Percentiles rank a stretch among this genome's conserved stretches.
Evolutionary conservation across 1,140 invertebrate genomes (phyloP).

Genomic region (Dermatophagoides farinae): DNA sequence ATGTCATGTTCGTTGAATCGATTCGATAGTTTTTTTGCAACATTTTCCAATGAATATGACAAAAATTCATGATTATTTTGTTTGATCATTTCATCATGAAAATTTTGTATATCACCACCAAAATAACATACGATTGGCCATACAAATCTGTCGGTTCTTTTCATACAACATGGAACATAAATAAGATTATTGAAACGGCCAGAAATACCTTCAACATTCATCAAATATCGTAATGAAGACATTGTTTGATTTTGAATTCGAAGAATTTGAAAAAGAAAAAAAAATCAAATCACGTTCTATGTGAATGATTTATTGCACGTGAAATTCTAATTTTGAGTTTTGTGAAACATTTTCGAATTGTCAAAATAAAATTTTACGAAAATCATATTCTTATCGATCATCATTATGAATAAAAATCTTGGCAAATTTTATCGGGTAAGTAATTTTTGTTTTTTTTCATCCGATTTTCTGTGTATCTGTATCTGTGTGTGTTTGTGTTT

Average conservation of each 20-base stretch:
- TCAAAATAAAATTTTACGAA: neutral
- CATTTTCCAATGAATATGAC: slow-evolving; percentile 36
- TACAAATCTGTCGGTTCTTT: neutral
- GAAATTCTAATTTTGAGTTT: too few relatives aligned
- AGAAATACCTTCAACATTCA: neutral
- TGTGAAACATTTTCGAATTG: neutral
- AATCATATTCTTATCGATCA: neutral
- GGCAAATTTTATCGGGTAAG: slow-evolving; percentile 3
- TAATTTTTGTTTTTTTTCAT: neutral
- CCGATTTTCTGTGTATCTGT: neutral
- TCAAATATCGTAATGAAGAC: neutral
- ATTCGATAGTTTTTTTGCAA: slow-evolving; percentile 38
- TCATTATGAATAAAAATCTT: neutral
- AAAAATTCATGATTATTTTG: neutral
- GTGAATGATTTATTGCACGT: too few relatives aligned
- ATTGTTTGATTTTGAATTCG: neutral
- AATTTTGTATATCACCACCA: slow-evolving; percentile 11
- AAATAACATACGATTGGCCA: slow-evolving; percentile 2
- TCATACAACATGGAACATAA: neutral
- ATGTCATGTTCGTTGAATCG: slow-evolving; percentile 47
- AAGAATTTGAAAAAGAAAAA: neutral
- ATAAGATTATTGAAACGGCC: neutral
- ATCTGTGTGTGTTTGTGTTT: neutral
- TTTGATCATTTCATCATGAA: neutral
- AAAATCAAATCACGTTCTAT: too few relatives aligned